Conservation (phyloP, 64 coral and sea anemone genomes). For the Dendrophyllia cribrosa region DNA sequence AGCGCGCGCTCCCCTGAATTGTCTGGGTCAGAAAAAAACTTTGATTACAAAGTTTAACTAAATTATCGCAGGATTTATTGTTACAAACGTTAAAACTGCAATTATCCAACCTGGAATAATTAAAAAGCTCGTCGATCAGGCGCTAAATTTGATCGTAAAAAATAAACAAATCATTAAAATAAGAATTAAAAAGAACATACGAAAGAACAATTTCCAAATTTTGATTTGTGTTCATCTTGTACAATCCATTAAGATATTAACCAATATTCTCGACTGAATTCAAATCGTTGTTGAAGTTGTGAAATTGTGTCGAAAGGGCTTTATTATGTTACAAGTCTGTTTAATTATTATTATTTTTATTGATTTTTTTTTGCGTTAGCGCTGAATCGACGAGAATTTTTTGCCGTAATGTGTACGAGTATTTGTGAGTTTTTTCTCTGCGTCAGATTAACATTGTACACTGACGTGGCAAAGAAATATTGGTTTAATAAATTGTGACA, state of each 20-base stretch:
- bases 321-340: not conserved
- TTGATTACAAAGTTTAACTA: not conserved
- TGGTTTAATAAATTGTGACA: not conserved
- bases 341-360: not conserved
- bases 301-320: constrained; percentile 5
- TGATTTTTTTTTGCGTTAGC: too few species aligned
- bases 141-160: not conserved
- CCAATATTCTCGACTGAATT: constrained; percentile 1
- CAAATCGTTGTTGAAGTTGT: constrained; percentile 1
- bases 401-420: not conserved
- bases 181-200: not conserved
- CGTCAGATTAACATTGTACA: not conserved
- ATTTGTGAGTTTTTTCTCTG: not conserved
- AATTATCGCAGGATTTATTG: not conserved
- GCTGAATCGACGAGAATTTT: too few species aligned
- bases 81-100: constrained; percentile 19
- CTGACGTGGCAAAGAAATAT: not conserved
- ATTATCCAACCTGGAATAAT: constrained; percentile 1
- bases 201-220: constrained; percentile 31
- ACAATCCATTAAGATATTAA: constrained; percentile 23
- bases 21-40: not conserved
- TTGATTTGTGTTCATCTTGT: constrained; percentile 21
- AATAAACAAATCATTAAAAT: not conserved
- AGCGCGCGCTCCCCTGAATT: constrained; percentile 23
- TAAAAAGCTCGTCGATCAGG: not conserved